Conservation (phyloP, 2,797 vertebrate species). For the Pelodytes ibericus region DNA sequence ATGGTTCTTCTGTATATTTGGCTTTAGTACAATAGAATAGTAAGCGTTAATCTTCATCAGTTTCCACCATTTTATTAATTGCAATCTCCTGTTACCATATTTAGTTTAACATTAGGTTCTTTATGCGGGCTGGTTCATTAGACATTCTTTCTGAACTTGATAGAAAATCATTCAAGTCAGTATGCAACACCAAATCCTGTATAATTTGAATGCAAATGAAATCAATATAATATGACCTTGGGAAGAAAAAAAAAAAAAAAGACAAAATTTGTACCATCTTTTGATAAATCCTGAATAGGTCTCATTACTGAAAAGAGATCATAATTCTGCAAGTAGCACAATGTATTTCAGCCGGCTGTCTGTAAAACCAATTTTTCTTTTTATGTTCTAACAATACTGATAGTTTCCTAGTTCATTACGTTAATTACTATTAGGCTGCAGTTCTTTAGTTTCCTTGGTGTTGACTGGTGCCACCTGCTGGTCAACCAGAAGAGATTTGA, state of each 20-base stretch:
- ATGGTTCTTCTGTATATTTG: background rate
- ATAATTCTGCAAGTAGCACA: constrained; percentile 29
- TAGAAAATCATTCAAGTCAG: constrained; percentile 54
- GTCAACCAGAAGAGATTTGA: background rate
- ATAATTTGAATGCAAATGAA: constrained; percentile 51
- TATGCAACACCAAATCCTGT: constrained; percentile 41
- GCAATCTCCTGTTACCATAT: constrained; percentile 36
- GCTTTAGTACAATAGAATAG: background rate
- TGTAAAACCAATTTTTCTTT: background rate
- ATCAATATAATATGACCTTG: constrained; percentile 56
- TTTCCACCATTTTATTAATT: constrained; percentile 45
- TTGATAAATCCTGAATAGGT: constrained; percentile 40
- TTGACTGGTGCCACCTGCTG: background rate
- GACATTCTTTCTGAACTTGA: constrained; percentile 38
- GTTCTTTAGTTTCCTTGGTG: background rate
- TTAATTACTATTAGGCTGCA: background rate
- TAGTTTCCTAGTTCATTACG: background rate
- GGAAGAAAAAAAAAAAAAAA: constrained; percentile 11
- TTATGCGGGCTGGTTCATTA: constrained; percentile 49
- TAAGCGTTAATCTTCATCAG: constrained; percentile 15
- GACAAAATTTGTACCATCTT: constrained; percentile 21
- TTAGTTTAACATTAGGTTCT: constrained; percentile 47
- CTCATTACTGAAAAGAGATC: constrained; percentile 40
- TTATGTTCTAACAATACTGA: background rate
- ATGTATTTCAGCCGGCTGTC: constrained; percentile 1